Evolutionary conservation across 2,797 vertebrate genomes (phyloP).

Genomic region (Gobio occitaniae): DNA sequence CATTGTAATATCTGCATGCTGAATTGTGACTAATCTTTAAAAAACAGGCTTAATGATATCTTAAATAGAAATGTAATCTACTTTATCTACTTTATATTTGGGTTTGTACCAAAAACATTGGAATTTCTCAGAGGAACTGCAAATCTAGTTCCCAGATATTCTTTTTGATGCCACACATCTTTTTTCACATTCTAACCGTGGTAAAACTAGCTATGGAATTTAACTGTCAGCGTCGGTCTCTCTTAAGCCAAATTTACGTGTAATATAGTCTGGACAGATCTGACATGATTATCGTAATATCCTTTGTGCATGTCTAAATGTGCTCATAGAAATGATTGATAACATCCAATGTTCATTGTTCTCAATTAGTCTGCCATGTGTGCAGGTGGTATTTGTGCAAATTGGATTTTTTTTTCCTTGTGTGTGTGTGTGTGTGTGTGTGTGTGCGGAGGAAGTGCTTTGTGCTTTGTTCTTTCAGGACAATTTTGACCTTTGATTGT

Average conservation of each 20-base stretch:
- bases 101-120: not conserved
- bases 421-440: not conserved
- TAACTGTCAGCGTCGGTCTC: not conserved
- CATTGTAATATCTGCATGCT: conserved; percentile 22
- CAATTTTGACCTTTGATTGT: not conserved
- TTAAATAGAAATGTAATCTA: not conserved
- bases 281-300: conserved; percentile 2
- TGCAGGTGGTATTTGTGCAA: conserved; percentile 38
- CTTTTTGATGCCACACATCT: not conserved
- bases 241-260: not conserved
- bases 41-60: not conserved
- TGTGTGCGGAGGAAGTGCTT: conserved; percentile 7
- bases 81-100: conserved; percentile 1
- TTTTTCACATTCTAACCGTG: not conserved
- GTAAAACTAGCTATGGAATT: not conserved
- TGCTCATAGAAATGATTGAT: not conserved
- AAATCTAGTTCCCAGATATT: not conserved
- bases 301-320: conserved; percentile 17
- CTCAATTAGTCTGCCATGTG: not conserved
- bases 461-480: conserved; percentile 31
- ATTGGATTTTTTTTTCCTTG: not conserved
- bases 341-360: not conserved
- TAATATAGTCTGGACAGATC: not conserved
- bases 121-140: not conserved
- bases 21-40: not conserved